Conservation (phyloP, 2,113 vertebrate genomes). For the Xiphorhynchus elegans region DNA sequence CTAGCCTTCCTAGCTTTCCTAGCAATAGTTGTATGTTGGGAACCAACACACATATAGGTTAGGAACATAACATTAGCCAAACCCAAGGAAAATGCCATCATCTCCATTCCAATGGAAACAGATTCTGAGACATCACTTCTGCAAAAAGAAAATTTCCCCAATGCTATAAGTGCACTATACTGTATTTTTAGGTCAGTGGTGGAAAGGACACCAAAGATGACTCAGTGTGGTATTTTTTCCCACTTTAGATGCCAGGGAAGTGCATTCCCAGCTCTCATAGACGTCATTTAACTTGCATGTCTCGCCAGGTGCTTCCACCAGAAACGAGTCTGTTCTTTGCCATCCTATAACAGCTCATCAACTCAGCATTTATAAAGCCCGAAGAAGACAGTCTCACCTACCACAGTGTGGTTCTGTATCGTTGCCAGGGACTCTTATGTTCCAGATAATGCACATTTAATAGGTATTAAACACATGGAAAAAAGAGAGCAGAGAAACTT, state of each 20-base stretch:
- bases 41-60: background rate
- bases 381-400: background rate
- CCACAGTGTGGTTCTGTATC: background rate
- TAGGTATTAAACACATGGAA: slow-evolving; percentile 1
- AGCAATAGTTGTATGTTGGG: background rate
- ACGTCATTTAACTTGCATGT: background rate
- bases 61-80: background rate
- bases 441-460: background rate
- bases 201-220: background rate
- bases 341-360: background rate
- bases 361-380: background rate
- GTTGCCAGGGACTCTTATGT: background rate
- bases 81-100: background rate
- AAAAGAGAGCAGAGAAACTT: background rate
- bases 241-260: background rate
- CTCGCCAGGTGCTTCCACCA: background rate
- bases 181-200: background rate
- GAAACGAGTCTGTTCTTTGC: background rate
- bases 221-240: background rate
- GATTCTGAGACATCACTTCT: background rate
- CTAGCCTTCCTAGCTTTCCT: background rate
- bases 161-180: background rate
- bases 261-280: background rate
- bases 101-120: background rate
- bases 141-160: no score